These are phyloP conservation scores for Fulica atra DNA, from an alignment of 2,113 vertebrate genomes.

Conservation along the genomic window DNA sequence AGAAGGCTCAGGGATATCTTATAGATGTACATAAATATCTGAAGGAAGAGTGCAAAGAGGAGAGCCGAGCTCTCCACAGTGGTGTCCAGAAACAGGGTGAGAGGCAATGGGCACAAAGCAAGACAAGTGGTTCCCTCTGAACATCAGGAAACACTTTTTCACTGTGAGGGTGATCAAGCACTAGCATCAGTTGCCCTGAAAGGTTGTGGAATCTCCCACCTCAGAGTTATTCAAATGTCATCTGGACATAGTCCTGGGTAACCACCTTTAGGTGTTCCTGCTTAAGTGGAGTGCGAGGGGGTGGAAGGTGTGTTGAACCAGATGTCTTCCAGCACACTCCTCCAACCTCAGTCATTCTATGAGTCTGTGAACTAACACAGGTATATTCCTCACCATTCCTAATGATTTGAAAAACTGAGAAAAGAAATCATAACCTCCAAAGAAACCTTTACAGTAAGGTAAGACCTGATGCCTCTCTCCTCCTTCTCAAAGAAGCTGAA, in stretches of 20 bases:
- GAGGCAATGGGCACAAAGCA: neutral
- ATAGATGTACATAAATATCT: neutral
- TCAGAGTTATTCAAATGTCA: neutral
- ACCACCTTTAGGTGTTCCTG: neutral
- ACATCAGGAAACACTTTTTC: neutral
- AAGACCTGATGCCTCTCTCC: neutral
- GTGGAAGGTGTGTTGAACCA: neutral
- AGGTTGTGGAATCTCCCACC: neutral
- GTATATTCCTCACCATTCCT: neutral
- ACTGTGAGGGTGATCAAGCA: rapidly evolving
- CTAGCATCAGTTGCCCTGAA: neutral
- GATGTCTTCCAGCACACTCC: neutral
- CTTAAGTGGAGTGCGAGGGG: neutral
- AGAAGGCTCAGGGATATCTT: neutral
- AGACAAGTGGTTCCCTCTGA: neutral
- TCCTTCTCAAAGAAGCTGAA: neutral
- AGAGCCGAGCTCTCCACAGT: neutral
- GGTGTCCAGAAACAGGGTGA: neutral
- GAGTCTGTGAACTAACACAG: neutral
- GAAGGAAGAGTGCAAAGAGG: neutral
- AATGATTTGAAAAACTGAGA: neutral
- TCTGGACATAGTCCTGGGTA: neutral
- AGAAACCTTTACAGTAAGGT: neutral
- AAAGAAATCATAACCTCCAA: neutral
- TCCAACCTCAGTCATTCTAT: neutral